These are phyloP conservation scores for Leptocoma aspasia DNA, from an alignment of 2,113 vertebrate species.

Conservation along the genomic window DNA sequence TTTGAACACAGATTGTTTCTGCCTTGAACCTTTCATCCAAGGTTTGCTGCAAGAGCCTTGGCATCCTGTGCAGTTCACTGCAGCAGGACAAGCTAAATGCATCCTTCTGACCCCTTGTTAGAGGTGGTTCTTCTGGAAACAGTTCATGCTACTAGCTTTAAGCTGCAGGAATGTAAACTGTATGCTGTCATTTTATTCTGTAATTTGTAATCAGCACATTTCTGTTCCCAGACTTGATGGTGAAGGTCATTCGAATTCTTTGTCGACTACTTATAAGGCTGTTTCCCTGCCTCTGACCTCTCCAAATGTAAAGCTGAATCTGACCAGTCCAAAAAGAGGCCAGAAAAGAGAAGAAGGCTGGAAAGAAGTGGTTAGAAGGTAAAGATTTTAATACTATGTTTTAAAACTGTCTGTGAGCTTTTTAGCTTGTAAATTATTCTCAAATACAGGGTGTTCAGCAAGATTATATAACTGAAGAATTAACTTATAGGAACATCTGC, in stretches of 20 bases:
- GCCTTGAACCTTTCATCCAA: background rate
- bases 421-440: background rate
- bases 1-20: background rate
- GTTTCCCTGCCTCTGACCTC: slow-evolving; percentile 88
- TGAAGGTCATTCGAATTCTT: slow-evolving; percentile 81
- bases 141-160: background rate
- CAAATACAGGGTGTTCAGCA: background rate
- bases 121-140: background rate
- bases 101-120: background rate
- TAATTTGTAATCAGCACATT: background rate
- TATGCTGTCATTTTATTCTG: background rate
- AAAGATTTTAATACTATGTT: background rate
- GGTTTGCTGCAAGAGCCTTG: background rate
- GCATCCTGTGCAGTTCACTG: background rate
- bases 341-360: slow-evolving; percentile 99
- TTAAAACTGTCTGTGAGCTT: background rate
- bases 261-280: slow-evolving; percentile 85
- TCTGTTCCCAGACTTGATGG: slow-evolving; percentile 72
- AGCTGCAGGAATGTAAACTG: background rate
- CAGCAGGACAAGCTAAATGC: background rate
- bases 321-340: slow-evolving; percentile 94
- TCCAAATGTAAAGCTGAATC: slow-evolving; percentile 91
- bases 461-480: background rate
- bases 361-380: slow-evolving; percentile 98
- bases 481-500: background rate